Conservation (phyloP, 2,113 vertebrate genomes). For the Tympanuchus pallidicinctus region DNA sequence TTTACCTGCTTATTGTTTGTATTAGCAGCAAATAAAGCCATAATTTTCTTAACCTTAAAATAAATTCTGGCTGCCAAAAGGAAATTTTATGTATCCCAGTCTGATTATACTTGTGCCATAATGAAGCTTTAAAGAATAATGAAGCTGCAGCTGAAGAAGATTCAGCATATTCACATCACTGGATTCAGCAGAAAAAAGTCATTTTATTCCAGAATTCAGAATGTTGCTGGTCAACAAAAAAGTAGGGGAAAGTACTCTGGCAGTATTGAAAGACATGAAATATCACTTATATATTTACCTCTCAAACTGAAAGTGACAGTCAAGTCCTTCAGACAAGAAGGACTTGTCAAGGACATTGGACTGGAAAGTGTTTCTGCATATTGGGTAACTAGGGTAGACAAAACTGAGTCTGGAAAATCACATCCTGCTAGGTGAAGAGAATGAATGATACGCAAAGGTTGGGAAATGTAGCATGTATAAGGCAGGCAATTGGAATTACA, state of each 20-base stretch:
- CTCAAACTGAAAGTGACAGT: background rate
- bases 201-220: background rate
- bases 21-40: background rate
- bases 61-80: background rate
- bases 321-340: background rate
- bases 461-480: background rate
- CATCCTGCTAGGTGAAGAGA: background rate
- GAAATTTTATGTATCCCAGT: background rate
- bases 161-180: background rate
- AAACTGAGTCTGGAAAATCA: background rate
- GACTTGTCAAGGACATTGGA: background rate
- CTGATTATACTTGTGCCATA: background rate
- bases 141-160: background rate
- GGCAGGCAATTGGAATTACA: background rate
- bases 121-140: background rate
- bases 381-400: background rate
- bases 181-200: background rate
- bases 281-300: background rate
- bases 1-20: background rate
- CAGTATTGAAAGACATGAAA: background rate
- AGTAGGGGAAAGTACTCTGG: background rate
- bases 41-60: background rate
- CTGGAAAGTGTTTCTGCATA: background rate
- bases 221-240: background rate
- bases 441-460: background rate